Evolutionary conservation across 37 sponge, comb jelly and placozoan species (phyloP).

Genomic region (Eunapius fragilis): DNA sequence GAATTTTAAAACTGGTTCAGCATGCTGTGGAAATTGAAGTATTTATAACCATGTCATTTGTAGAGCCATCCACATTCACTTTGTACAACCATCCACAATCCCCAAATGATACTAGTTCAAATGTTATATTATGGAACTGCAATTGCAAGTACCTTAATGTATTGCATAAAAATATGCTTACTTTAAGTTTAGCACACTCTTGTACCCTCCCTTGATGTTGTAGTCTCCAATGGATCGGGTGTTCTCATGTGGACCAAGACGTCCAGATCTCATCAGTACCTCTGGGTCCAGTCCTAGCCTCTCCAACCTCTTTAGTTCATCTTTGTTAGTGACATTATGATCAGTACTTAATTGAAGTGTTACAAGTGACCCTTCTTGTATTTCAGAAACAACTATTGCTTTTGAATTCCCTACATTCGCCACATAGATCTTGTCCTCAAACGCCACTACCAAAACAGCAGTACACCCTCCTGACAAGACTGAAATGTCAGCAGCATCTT

Average conservation of each 20-base stretch:
- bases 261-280: slow-evolving; percentile 51
- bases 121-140: neutral
- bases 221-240: slow-evolving; percentile 95
- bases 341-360: slow-evolving; percentile 78
- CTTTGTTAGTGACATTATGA: slow-evolving; percentile 78
- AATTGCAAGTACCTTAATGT: neutral
- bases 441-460: slow-evolving; percentile 75
- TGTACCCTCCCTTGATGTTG: slow-evolving; percentile 88
- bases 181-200: slow-evolving; percentile 84
- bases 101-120: too few relatives aligned
- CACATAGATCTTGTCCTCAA: slow-evolving; percentile 70
- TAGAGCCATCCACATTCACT: too few relatives aligned
- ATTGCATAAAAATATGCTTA: slow-evolving; percentile 6
- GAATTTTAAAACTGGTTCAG: too few relatives aligned
- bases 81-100: too few relatives aligned
- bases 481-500: slow-evolving; percentile 51
- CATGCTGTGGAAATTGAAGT: too few relatives aligned
- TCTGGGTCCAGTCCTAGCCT: slow-evolving; percentile 66
- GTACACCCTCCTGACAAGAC: slow-evolving; percentile 80
- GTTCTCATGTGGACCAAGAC: slow-evolving; percentile 91
- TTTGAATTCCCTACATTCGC: slow-evolving; percentile 94
- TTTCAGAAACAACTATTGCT: slow-evolving; percentile 55
- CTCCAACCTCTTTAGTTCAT: slow-evolving; percentile 79
- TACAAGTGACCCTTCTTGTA: slow-evolving; percentile 8
- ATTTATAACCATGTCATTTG: too few relatives aligned